phyloP scores from a whole-genome alignment of 2,113 vertebrate species.

The Cygnus atratus region DNA sequence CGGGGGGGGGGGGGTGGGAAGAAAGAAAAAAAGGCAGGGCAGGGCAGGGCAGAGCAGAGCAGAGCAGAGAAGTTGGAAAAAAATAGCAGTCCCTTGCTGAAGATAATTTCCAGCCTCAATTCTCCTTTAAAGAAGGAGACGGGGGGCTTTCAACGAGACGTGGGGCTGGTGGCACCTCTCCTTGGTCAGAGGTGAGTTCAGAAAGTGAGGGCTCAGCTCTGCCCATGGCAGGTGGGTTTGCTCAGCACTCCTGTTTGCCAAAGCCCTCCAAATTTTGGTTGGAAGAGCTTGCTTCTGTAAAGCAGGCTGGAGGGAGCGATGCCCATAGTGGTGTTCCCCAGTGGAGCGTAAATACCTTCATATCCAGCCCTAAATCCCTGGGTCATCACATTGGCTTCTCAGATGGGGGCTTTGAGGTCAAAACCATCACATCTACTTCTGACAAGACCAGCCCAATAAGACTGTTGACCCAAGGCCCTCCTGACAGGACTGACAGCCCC shows the following conservation, averaged over 20 bases:
- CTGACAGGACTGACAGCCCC: not conserved
- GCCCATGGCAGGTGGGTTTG: not conserved
- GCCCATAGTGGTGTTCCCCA: not conserved
- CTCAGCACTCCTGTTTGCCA: not conserved
- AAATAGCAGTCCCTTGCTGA: not conserved
- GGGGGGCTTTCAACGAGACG: not conserved
- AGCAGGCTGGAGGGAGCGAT: not conserved
- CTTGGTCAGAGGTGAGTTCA: not conserved
- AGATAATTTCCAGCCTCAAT: not conserved
- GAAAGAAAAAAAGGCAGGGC: not conserved
- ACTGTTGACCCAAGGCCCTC: not conserved
- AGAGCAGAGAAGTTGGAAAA: not conserved
- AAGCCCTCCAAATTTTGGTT: not conserved
- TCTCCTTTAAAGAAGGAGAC: not conserved
- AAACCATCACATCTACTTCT: not conserved
- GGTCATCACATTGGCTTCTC: not conserved
- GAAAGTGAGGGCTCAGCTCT: not conserved
- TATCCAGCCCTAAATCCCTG: no score
- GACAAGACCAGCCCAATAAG: not conserved
- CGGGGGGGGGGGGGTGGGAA: not conserved
- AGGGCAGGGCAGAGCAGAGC: no score
- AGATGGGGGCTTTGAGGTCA: not conserved
- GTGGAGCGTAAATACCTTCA: not conserved
- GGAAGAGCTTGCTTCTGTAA: not conserved
- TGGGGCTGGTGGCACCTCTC: not conserved